phyloP scores from a whole-genome alignment of 2,888 invertebrate species.

The Tenthredo amoena region DNA sequence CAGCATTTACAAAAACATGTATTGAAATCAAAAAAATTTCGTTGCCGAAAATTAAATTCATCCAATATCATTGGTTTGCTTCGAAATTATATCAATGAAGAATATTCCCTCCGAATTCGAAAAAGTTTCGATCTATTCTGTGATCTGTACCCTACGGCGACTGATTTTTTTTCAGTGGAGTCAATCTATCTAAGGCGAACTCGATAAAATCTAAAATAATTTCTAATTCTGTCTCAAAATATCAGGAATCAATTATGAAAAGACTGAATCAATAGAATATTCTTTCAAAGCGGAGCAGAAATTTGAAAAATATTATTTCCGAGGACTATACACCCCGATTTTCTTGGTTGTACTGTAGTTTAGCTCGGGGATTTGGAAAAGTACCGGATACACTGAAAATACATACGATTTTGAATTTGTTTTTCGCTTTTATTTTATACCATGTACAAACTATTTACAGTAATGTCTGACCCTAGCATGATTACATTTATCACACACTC shows the following conservation, averaged over 20 bases:
- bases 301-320: not conserved
- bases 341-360: no score
- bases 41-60: not conserved
- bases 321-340: not conserved
- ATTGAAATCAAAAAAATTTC: not conserved
- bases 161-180: not conserved
- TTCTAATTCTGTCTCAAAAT: no score
- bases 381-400: not conserved
- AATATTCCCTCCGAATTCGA: not conserved
- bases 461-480: not conserved
- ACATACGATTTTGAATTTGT: not conserved
- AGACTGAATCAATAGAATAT: no score
- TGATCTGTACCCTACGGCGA: no score
- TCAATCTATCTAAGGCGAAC: no score
- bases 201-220: no score
- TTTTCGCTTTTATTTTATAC: not conserved
- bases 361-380: not conserved
- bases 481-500: not conserved
- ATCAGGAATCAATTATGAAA: no score
- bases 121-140: no score
- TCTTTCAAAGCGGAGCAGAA: not conserved
- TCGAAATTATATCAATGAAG: not conserved
- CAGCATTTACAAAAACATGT: not conserved
- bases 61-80: not conserved
- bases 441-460: constrained; percentile 33